Base-by-base conservation (phyloP, 2,113 vertebrate species). In the Lipophrys pholis region DNA sequence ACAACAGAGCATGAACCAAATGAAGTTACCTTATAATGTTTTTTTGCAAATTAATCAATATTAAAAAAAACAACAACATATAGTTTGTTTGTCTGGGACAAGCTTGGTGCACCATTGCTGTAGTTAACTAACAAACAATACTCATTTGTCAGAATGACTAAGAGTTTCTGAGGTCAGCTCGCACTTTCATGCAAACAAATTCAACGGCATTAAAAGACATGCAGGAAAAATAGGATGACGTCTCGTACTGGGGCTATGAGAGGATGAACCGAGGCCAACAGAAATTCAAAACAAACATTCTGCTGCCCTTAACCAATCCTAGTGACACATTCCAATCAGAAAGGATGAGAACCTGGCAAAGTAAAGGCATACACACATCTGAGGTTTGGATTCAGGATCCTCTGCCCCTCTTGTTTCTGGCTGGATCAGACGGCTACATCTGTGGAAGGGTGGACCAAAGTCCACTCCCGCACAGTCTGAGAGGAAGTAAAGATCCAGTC, bases 361-460 rank as follows among this genome's bases (percentile, higher is more conserved):
- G 65, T 2, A 43, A 76, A 72, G 69, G 1, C 11, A 69, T 39
- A 83, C 63, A 73, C 63, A 81, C 60, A 38, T 12, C 39, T 59
- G 66, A 41, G 14, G 6, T 38, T 6, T 49, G 10, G 16, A 3
- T 1, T 43, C 16, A 9, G 61, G 59, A 43, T 62, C 74, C 53
- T 70, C 65, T 21, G 8, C 5, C 38, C 41, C 52, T 51, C 48
- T 66, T 30, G 51, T 21, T 8, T 68, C 11, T 49, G 35, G 49
- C 46, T n/a, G 15, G 60, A 52, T 65, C 48, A 42, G 67, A 65
- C 3, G 55, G n/a, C 45, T 65, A 63, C 52, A 64, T 72, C 62
- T 21, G 56, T 36, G 40, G 58, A 0, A 5, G 46, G 40, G 39
- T 16, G 2, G 21, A 30, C 2, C 10, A 40, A 46, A 15, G 42